phyloP scores from a whole-genome alignment of 2,888 invertebrate species.

The Entomobrya proxima region DNA sequence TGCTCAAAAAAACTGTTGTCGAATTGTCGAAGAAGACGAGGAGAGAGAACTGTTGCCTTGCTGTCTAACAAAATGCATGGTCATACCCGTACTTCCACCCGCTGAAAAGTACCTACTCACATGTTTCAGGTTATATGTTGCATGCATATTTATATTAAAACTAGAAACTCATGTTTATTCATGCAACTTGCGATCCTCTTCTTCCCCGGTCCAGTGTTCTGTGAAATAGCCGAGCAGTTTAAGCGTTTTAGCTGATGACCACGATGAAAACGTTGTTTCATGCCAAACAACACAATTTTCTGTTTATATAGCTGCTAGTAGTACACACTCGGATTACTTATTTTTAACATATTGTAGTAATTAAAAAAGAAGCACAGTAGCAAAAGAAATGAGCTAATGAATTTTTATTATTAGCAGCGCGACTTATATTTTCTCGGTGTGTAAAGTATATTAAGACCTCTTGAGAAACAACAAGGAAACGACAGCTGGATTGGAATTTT shows the following conservation, averaged over 20 bases:
- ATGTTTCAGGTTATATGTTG: background rate
- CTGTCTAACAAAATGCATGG: constrained; percentile 59
- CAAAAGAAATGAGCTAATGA: constrained; percentile 46
- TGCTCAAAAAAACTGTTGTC: constrained; percentile 19
- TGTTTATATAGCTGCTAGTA: background rate
- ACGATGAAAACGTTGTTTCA: constrained; percentile 50
- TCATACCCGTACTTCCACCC: constrained; percentile 18
- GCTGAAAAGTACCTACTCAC: background rate
- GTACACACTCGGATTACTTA: background rate
- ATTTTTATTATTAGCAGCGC: constrained; percentile 10
- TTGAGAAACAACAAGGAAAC: constrained; percentile 38
- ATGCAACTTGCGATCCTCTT: constrained; percentile 43
- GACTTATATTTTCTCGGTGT: background rate
- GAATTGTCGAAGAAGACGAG: constrained; percentile 14
- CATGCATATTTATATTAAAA: constrained; percentile 31
- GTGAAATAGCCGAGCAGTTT: background rate
- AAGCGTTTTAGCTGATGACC: background rate
- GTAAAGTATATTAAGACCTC: constrained; percentile 27
- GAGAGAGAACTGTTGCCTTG: constrained; percentile 52
- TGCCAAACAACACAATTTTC: constrained; percentile 32
- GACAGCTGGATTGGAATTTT: constrained; percentile 51
- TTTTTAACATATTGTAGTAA: constrained; percentile 43
- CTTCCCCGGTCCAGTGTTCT: background rate
- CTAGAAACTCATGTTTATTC: constrained; percentile 63
- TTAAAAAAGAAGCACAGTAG: constrained; percentile 41